Evolutionary conservation across 2,888 invertebrate genomes (phyloP).

Genomic region (Conistra vaccinii): DNA sequence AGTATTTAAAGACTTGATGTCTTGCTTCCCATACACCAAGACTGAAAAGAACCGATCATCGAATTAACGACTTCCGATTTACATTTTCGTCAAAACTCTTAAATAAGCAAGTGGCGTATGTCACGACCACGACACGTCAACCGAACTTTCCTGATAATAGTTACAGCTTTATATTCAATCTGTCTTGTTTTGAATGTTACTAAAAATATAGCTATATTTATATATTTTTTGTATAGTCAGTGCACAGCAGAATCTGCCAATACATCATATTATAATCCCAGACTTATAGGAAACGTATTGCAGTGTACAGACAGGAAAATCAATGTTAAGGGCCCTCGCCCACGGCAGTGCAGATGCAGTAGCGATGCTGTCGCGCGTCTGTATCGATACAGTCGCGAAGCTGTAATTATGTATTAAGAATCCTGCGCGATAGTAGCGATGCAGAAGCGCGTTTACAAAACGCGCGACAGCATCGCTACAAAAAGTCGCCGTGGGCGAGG

Average conservation of each 20-base stretch:
- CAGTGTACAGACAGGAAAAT: neutral
- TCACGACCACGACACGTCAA: neutral
- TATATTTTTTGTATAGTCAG: neutral
- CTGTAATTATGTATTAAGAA: too few species aligned
- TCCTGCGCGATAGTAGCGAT: too few species aligned
- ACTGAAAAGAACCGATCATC: neutral
- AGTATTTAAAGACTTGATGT: too few species aligned
- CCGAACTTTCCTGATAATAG: neutral
- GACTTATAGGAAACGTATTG: neutral
- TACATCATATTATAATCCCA: conserved; percentile 4
- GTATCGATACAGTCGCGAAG: too few species aligned
- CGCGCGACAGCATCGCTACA: too few species aligned
- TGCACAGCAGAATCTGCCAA: neutral
- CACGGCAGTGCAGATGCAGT: too few species aligned
- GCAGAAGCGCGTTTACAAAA: too few species aligned
- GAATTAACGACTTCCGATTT: neutral
- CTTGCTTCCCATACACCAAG: neutral
- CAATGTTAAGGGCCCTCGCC: too few species aligned
- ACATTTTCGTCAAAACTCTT: neutral
- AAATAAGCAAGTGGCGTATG: neutral
- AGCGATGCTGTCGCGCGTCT: too few species aligned
- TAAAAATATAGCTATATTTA: neutral
- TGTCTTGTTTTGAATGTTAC: too few species aligned
- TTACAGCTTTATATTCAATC: too few species aligned
- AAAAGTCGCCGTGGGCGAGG: too few species aligned